Conservation (phyloP, 2,113 vertebrate species). For the Coturnix japonica region DNA sequence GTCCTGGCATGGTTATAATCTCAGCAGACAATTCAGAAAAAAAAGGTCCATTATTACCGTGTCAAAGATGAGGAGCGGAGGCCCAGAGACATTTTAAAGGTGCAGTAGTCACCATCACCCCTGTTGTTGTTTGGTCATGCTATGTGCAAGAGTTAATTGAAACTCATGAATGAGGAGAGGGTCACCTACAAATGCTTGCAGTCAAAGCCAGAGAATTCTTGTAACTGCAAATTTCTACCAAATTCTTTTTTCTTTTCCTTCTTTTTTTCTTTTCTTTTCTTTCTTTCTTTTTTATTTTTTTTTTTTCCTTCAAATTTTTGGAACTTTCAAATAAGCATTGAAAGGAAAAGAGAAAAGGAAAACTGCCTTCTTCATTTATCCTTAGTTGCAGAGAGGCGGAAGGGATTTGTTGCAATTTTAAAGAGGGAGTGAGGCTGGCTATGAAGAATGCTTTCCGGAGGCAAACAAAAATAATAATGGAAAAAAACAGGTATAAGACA, state of each 20-base stretch:
- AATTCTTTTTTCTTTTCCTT: no score
- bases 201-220: background rate
- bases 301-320: background rate
- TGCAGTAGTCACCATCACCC: background rate
- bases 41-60: background rate
- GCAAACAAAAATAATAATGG: background rate
- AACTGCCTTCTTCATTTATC: background rate
- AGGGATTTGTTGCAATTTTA: background rate
- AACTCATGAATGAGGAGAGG: background rate
- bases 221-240: background rate
- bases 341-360: background rate
- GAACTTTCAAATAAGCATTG: background rate
- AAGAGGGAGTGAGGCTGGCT: background rate
- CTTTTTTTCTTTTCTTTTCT: no score
- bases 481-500: background rate
- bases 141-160: background rate
- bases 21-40: conserved; percentile 11
- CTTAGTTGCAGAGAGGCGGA: background rate
- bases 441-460: background rate
- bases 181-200: background rate
- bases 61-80: background rate
- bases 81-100: background rate
- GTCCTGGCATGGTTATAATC: background rate
- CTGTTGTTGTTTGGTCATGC: background rate
- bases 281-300: no score